These are phyloP conservation scores for Centroberyx gerrardi DNA, from an alignment of 2,797 vertebrate species.

Conservation along the genomic window DNA sequence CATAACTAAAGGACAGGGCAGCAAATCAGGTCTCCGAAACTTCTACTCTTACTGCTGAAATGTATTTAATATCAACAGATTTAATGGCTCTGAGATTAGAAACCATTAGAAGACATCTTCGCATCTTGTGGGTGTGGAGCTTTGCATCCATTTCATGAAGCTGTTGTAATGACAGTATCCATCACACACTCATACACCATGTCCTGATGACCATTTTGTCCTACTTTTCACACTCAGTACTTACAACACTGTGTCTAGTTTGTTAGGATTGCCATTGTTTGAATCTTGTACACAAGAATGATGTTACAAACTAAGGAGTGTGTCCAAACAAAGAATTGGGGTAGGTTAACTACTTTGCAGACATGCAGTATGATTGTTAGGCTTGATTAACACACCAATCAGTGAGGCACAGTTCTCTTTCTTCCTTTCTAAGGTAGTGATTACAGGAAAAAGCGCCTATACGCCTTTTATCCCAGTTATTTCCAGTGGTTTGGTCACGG, in stretches of 20 bases:
- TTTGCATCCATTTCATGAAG: conserved; percentile 73
- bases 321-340: too few species aligned
- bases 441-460: too few species aligned
- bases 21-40: background rate
- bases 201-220: conserved; percentile 64
- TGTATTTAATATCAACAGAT: conserved; percentile 61
- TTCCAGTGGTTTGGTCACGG: too few species aligned
- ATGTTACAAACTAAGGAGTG: too few species aligned
- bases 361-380: background rate
- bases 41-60: conserved; percentile 30
- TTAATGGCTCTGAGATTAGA: conserved; percentile 28
- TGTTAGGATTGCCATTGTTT: too few species aligned
- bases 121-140: conserved; percentile 73
- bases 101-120: conserved; percentile 29
- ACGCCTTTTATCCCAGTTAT: too few species aligned
- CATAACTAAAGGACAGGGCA: conserved; percentile 52
- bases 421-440: background rate
- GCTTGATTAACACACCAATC: too few species aligned
- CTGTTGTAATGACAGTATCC: conserved; percentile 77
- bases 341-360: too few species aligned
- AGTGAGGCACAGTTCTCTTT: background rate
- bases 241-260: too few species aligned
- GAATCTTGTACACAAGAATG: too few species aligned
- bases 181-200: conserved; percentile 65
- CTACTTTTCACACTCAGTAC: conserved; percentile 59